Conservation (phyloP, 2,797 vertebrate species). For the Hozukius guyotensis region DNA sequence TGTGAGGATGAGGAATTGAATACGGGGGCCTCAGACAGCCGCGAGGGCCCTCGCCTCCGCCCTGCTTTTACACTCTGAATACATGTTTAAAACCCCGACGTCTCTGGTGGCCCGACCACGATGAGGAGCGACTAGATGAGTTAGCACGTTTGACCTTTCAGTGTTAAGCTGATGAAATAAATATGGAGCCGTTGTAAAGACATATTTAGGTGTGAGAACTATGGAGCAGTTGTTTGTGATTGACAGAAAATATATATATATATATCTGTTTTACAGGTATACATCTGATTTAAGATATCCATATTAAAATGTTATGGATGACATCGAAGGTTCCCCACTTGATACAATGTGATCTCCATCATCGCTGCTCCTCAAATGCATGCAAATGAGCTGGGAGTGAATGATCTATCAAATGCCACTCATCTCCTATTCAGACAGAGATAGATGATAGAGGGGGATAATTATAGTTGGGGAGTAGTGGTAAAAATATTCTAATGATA, state of each 20-base stretch:
- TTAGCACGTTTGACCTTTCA: constrained; percentile 51
- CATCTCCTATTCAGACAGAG: constrained; percentile 71
- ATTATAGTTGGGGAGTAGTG: constrained; percentile 70
- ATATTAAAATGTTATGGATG: constrained; percentile 46
- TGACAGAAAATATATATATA: constrained; percentile 23
- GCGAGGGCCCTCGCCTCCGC: constrained; percentile 38
- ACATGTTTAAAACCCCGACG: constrained; percentile 49
- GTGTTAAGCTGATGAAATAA: constrained; percentile 20
- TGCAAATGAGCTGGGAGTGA: constrained; percentile 73
- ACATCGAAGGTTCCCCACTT: constrained; percentile 45
- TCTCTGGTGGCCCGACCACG: constrained; percentile 40
- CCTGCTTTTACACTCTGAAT: constrained; percentile 52
- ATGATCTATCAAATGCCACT: constrained; percentile 79
- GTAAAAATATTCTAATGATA: constrained; percentile 76
- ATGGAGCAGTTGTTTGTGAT: constrained; percentile 15
- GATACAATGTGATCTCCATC: constrained; percentile 55
- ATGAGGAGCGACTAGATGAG: constrained; percentile 29
- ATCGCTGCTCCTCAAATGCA: constrained; percentile 66
- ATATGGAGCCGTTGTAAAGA: constrained; percentile 15
- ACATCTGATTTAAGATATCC: constrained; percentile 42
- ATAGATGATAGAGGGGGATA: constrained; percentile 72
- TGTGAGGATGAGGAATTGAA: constrained; percentile 61
- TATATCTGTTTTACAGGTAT: constrained; percentile 13
- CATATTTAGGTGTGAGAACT: constrained; percentile 9
- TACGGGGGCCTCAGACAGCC: constrained; percentile 46